phyloP scores from a whole-genome alignment of 92 coral and sea anemone species.

The Chrysogorgia sp. region DNA sequence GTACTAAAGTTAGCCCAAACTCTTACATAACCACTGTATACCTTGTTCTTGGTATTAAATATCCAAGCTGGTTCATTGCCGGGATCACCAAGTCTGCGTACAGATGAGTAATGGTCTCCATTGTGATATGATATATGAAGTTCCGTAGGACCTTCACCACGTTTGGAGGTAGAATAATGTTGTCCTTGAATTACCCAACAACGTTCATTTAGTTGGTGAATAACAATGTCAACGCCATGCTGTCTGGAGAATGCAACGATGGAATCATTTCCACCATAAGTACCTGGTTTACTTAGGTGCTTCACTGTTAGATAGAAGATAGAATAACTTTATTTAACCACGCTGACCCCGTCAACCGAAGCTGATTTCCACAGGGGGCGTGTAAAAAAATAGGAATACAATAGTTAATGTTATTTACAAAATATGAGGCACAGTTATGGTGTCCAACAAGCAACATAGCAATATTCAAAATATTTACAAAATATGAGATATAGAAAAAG shows the following conservation, averaged over 20 bases:
- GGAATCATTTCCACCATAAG: constrained; percentile 92
- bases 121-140: constrained; percentile 90
- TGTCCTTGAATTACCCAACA: constrained; percentile 92
- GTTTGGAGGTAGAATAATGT: constrained; percentile 51
- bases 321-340: background rate
- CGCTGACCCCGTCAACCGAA: too few species aligned
- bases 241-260: constrained; percentile 95
- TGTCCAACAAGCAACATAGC: too few species aligned
- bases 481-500: too few species aligned
- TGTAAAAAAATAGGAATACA: too few species aligned
- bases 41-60: constrained; percentile 53
- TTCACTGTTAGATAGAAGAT: constrained; percentile 55
- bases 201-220: constrained; percentile 94
- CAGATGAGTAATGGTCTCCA: constrained; percentile 97
- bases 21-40: background rate
- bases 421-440: too few species aligned
- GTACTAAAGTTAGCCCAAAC: too few species aligned
- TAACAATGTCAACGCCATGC: constrained; percentile 83
- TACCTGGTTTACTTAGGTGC: constrained; percentile 78
- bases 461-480: too few species aligned
- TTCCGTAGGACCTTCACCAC: constrained; percentile 66
- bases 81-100: constrained; percentile 71
- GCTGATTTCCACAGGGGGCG: too few species aligned
- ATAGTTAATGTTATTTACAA: too few species aligned
- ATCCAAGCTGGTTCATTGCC: constrained; percentile 90